Conservation (phyloP, 2,888 invertebrate genomes). For the Nephrotoma flavescens region DNA sequence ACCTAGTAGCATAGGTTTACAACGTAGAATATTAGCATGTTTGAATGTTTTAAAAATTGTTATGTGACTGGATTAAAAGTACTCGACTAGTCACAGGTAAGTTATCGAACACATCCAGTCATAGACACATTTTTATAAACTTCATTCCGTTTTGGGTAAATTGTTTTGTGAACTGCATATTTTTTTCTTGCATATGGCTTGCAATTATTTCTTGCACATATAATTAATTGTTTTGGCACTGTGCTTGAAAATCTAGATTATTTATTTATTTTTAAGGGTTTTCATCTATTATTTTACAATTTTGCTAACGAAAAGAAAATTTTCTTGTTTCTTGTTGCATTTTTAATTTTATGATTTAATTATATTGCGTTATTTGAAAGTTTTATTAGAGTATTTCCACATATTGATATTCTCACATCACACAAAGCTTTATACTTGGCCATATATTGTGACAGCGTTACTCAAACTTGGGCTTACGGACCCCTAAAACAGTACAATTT, state of each 20-base stretch:
- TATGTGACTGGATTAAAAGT: neutral
- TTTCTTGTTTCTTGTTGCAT: neutral
- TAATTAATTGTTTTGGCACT: neutral
- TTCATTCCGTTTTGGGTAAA: neutral
- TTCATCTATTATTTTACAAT: neutral
- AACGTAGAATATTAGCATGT: neutral
- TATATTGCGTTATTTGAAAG: neutral
- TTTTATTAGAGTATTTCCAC: neutral
- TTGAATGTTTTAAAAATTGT: neutral
- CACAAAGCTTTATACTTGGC: neutral
- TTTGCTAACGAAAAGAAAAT: neutral
- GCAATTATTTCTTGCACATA: neutral
- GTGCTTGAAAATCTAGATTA: neutral
- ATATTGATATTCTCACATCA: neutral
- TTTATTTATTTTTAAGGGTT: neutral
- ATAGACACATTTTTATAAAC: neutral
- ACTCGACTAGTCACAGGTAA: neutral
- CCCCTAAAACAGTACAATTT: neutral
- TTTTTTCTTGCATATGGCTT: neutral
- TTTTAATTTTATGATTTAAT: neutral
- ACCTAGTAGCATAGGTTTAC: neutral
- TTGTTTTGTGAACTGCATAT: neutral
- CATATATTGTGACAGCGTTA: neutral
- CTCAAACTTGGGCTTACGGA: neutral
- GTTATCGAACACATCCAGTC: neutral